Percentiles rank a stretch among this genome's conserved stretches.
Evolutionary conservation across 2,888 invertebrate genomes (phyloP).

Genomic region (Stegophylla sp.): DNA sequence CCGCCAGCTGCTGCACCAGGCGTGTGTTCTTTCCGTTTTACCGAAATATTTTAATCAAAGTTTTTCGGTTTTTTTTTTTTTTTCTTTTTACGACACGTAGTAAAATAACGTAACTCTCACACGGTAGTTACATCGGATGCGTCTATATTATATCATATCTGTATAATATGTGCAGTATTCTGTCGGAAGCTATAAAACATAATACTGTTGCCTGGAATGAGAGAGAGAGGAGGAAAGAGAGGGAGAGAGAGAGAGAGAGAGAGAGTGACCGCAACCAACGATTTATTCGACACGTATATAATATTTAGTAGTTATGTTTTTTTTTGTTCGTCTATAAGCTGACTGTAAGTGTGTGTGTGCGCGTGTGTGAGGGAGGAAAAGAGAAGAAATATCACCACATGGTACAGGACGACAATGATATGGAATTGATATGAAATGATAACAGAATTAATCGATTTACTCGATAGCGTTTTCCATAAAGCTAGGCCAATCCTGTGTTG

Average conservation of each 20-base stretch:
- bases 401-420: not conserved
- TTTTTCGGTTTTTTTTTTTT: slow-evolving; percentile 41
- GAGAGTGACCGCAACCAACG: not conserved
- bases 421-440: not conserved
- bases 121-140: not conserved
- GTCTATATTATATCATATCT: too few relatives aligned
- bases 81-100: slow-evolving; percentile 30
- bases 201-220: not conserved
- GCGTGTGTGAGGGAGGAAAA: not conserved
- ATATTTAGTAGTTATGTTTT: not conserved
- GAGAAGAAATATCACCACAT: not conserved
- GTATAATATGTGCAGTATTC: too few relatives aligned
- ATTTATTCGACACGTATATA: not conserved
- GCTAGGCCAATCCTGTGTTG: too few relatives aligned
- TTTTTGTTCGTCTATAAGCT: not conserved
- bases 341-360: not conserved
- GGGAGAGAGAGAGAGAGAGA: not conserved
- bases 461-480: too few relatives aligned
- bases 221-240: not conserved
- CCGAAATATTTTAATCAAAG: slow-evolving; percentile 6
- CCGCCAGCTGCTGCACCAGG: not conserved
- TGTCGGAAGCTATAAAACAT: not conserved
- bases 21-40: slow-evolving; percentile 1
- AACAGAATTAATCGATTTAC: too few relatives aligned
- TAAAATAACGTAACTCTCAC: slow-evolving; percentile 13